phyloP scores from a whole-genome alignment of 1,140 invertebrate genomes.

The Zaprionus tsacasi region DNA sequence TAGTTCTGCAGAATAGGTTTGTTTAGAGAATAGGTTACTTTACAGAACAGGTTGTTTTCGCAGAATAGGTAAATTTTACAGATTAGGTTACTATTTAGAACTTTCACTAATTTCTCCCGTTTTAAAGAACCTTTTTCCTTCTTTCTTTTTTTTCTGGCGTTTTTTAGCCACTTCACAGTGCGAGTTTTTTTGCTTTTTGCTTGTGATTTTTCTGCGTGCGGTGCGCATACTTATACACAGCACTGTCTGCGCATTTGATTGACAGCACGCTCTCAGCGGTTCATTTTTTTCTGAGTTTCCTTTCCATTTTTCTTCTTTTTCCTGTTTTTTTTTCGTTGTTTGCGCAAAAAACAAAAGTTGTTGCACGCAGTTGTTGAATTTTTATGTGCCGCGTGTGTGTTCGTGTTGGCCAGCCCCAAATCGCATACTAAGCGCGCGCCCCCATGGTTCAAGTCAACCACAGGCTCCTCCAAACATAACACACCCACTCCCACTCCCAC shows the following conservation, averaged over 20 bases:
- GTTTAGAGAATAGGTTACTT: too few species aligned
- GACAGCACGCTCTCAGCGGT: conserved; percentile 61
- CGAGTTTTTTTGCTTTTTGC: background rate
- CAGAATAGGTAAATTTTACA: background rate
- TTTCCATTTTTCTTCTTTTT: background rate
- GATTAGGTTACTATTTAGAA: too few species aligned
- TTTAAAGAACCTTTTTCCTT: background rate
- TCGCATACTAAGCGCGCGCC: conserved; percentile 14
- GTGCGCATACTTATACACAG: conserved; percentile 29
- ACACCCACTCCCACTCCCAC: too few species aligned
- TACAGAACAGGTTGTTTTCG: too few species aligned
- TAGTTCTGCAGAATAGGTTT: too few species aligned
- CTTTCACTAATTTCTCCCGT: too few species aligned
- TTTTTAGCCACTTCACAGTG: background rate
- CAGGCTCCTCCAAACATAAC: background rate
- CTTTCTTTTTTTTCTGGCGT: background rate
- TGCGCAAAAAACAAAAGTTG: conserved; percentile 44
- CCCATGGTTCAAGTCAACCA: background rate
- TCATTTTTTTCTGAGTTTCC: background rate
- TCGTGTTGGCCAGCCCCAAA: conserved; percentile 24
- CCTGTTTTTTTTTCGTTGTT: conserved; percentile 14
- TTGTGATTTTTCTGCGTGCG: conserved; percentile 6
- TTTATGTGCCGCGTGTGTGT: conserved; percentile 42
- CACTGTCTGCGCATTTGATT: conserved; percentile 54
- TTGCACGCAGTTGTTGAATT: conserved; percentile 46